Evolutionary conservation across 2,888 invertebrate species (phyloP), one percentile per base, ranked within the genome.

Genomic region (Phasia obesa): DNA sequence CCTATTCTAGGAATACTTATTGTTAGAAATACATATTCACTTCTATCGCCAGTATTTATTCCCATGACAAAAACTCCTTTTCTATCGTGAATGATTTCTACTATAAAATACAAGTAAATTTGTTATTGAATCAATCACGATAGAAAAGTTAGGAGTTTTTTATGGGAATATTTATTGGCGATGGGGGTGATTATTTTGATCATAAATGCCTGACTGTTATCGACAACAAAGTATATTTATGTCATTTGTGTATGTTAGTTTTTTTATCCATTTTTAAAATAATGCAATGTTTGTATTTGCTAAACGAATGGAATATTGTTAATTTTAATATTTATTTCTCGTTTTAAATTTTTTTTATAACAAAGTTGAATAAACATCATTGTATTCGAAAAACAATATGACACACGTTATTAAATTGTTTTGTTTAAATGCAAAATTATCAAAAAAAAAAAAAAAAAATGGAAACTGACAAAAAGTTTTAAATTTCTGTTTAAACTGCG

Each of bases 241-340:
- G 35, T 65, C 49, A 27, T 4, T 23, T 65, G 15, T 2, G 9
- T 44, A n/a, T n/a, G n/a, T n/a, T n/a, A n/a, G n/a, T 51, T 27
- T 23, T 23, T 64, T 2, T 15, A 19, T 23, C 35, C n/a, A n/a
- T n/a, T 49, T 77, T 31, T 15, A 6, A 49, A 62, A 73, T 74
- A 74, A 79, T 67, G 47, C 69, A 69, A 69, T 74, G 42, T 69
- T 80, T 74, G 51, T 70, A 53, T 70, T 70, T 81, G 51, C 25
- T 70, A 23, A 70, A 35, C 75, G 27, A 70, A 64, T 57, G 59
- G 57, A 64, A 57, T 70, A 70, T 75, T 70, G 69, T 60, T 23
- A 65, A 62, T 59, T 62, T 74, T 21, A 62, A 62, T 80, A 80
- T 69, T 80, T 75, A 27, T 59, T 69, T 11, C 44, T 55, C 60